phyloP scores from a whole-genome alignment of 2,113 vertebrate species.

The Erythrolamprus reginae region DNA sequence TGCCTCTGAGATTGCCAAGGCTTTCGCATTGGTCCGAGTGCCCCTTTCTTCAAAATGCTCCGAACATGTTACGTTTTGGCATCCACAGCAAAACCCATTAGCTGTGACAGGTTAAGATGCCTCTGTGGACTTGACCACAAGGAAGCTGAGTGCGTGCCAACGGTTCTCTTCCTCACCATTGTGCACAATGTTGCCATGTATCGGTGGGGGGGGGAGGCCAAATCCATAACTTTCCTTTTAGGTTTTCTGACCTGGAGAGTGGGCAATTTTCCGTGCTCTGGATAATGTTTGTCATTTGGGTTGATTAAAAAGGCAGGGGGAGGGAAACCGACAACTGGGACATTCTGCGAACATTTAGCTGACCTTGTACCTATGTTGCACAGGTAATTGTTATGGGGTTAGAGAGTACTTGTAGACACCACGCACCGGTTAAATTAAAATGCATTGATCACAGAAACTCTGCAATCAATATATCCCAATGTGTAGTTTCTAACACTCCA shows the following conservation, averaged over 20 bases:
- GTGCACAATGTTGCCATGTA: background rate
- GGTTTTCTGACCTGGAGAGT: conserved; percentile 14
- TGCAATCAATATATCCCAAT: background rate
- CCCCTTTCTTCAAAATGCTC: conserved; percentile 51
- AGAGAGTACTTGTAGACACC: background rate
- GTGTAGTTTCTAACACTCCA: background rate
- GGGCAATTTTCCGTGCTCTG: conserved; percentile 4
- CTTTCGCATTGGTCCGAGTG: conserved; percentile 45
- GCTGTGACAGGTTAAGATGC: conserved; percentile 61
- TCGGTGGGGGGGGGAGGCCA: no score
- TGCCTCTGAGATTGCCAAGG: conserved; percentile 36
- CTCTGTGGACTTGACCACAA: conserved; percentile 47
- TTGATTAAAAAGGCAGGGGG: conserved; percentile 15
- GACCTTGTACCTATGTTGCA: background rate
- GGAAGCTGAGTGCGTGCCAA: conserved; percentile 48
- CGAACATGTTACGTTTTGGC: conserved; percentile 60
- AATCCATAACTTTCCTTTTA: conserved; percentile 7
- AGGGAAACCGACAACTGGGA: background rate
- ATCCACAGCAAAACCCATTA: conserved; percentile 56
- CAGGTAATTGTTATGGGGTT: conserved; percentile 13
- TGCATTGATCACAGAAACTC: conserved; percentile 5
- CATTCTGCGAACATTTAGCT: conserved; percentile 3
- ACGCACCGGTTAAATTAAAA: conserved; percentile 21
- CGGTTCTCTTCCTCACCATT: conserved; percentile 12
- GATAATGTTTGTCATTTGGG: background rate